A percentile compares a stretch with the other conserved stretches of the same genome.
These are phyloP conservation scores for Phyllotis vaccarum DNA, from an alignment of 2,797 vertebrate species.

Conservation along the genomic window DNA sequence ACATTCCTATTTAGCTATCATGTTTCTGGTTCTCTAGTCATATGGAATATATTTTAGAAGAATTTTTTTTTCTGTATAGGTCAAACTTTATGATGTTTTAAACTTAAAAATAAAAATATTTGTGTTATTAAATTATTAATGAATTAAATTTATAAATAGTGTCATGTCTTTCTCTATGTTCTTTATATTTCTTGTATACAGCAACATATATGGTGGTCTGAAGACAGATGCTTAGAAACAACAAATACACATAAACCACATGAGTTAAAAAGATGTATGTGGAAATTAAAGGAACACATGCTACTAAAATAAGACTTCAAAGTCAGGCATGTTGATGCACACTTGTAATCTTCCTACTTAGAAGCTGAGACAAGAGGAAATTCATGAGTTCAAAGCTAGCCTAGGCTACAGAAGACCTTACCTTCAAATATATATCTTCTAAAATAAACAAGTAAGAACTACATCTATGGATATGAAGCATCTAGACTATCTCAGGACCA, in stretches of 20 bases:
- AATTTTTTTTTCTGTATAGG: neutral
- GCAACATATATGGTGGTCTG: neutral
- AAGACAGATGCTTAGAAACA: neutral
- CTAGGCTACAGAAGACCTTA: neutral
- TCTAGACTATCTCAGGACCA: neutral
- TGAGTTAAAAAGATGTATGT: neutral
- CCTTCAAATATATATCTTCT: neutral
- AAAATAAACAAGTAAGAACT: slow-evolving; percentile 17
- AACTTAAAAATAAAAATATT: too few species aligned
- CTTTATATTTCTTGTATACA: neutral
- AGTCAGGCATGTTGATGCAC: neutral
- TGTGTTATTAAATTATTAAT: too few species aligned
- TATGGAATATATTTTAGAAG: neutral
- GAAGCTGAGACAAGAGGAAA: neutral
- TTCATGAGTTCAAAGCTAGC: neutral
- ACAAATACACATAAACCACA: neutral
- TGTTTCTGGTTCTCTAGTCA: neutral
- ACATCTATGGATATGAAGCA: neutral
- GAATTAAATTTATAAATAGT: neutral
- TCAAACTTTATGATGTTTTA: neutral
- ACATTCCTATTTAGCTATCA: neutral
- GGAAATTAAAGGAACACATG: slow-evolving; percentile 23
- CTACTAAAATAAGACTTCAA: slow-evolving; percentile 19
- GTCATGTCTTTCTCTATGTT: neutral
- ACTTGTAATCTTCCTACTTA: neutral